A percentile compares a stretch with the other conserved stretches of the same genome.
These are phyloP conservation scores for Anguilla anguilla DNA, from an alignment of 2,797 vertebrate genomes.

Conservation along the genomic window DNA sequence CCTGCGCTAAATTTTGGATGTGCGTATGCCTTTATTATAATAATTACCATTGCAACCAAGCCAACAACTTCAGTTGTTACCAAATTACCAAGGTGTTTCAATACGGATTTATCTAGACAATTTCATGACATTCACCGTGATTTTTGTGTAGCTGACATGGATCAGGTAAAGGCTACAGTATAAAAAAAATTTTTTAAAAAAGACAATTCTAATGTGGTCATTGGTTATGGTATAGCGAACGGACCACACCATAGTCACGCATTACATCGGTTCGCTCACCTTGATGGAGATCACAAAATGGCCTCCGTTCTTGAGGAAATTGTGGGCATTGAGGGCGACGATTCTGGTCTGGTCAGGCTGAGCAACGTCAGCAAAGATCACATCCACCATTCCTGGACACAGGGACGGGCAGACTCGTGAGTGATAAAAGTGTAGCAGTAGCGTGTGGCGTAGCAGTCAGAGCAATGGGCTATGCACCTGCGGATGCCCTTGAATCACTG, in stretches of 20 bases:
- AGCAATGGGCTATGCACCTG: not conserved
- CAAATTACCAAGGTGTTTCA: too few species aligned
- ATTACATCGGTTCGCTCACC: slow-evolving; percentile 62
- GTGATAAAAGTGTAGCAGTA: too few species aligned
- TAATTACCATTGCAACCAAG: too few species aligned
- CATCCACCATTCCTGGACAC: slow-evolving; percentile 89
- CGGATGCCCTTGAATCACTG: not conserved
- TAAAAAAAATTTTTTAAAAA: not conserved
- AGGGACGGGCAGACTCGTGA: not conserved
- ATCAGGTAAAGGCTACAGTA: too few species aligned
- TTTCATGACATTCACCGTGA: too few species aligned
- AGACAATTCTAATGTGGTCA: too few species aligned
- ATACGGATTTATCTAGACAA: too few species aligned
- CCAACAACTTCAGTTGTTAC: too few species aligned
- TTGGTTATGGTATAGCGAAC: not conserved
- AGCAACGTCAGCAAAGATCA: slow-evolving; percentile 91
- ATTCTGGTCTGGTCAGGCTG: slow-evolving; percentile 94
- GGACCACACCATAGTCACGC: not conserved
- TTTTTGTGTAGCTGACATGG: too few species aligned
- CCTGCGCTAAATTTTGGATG: too few species aligned
- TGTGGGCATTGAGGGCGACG: slow-evolving; percentile 90
- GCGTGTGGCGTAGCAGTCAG: not conserved
- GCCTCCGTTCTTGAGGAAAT: slow-evolving; percentile 89
- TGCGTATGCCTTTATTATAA: too few species aligned
- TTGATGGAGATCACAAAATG: slow-evolving; percentile 96